Evolutionary conservation across 2,797 vertebrate genomes (phyloP).

Genomic region (Molossus alvarezi): DNA sequence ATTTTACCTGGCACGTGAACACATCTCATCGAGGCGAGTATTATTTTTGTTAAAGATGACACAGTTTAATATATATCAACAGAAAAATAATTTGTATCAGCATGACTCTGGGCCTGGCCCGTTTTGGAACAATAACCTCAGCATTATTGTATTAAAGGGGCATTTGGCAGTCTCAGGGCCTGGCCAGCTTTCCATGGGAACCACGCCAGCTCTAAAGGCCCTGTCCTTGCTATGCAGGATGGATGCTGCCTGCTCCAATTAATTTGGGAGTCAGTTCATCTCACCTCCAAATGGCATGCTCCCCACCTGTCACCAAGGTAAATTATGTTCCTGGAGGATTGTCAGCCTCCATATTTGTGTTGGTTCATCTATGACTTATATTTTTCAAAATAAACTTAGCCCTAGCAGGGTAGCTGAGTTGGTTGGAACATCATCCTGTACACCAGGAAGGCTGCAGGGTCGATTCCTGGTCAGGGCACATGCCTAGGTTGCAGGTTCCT

Average conservation of each 20-base stretch:
- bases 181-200: constrained; percentile 49
- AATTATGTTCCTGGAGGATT: constrained; percentile 14
- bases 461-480: background rate
- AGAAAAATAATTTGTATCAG: constrained; percentile 25
- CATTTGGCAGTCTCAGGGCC: constrained; percentile 43
- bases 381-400: constrained; percentile 42
- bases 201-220: constrained; percentile 38
- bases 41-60: constrained; percentile 44
- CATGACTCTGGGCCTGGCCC: constrained; percentile 19
- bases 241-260: constrained; percentile 55
- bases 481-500: background rate
- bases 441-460: background rate
- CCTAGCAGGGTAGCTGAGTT: background rate
- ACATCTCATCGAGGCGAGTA: background rate
- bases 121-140: constrained; percentile 51
- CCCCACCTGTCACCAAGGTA: constrained; percentile 53
- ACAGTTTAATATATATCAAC: constrained; percentile 19
- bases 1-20: background rate
- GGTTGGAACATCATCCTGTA: background rate
- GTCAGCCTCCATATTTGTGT: constrained; percentile 29
- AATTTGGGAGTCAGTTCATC: constrained; percentile 66
- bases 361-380: background rate
- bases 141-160: constrained; percentile 41
- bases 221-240: background rate
- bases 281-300: constrained; percentile 61